Percentiles rank a stretch among this genome's conserved stretches.
These are phyloP conservation scores for Peromyscus polionotus DNA, from an alignment of 2,113 vertebrate species.

Conservation along the genomic window DNA sequence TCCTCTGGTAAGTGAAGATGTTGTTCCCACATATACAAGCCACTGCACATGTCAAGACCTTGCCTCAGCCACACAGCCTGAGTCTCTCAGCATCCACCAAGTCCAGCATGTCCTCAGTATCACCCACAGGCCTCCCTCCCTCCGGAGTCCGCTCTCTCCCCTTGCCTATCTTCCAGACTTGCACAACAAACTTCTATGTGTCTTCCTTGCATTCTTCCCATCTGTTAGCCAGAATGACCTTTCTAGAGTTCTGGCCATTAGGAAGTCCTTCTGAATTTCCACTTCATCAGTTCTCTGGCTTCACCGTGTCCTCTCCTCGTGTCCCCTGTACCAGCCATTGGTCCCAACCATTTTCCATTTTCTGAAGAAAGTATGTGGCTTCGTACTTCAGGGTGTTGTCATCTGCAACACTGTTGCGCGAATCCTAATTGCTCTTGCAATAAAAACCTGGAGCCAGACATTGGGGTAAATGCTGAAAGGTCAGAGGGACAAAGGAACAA, in stretches of 20 bases:
- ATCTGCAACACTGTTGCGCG: background rate
- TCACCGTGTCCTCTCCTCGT: background rate
- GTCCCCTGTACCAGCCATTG: background rate
- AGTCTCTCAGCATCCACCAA: background rate
- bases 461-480: too few relatives aligned
- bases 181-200: background rate
- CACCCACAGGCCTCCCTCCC: background rate
- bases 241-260: background rate
- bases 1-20: background rate
- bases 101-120: background rate
- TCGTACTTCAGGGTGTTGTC: background rate
- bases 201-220: background rate
- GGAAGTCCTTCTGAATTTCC: background rate
- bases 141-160: background rate
- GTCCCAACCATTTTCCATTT: background rate
- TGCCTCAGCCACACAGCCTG: background rate
- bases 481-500: too few relatives aligned
- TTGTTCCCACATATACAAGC: background rate
- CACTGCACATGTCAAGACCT: background rate
- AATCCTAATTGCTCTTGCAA: too few relatives aligned
- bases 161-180: background rate
- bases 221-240: background rate
- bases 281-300: background rate
- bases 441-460: too few relatives aligned
- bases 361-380: background rate